These are phyloP conservation scores for Tubulanus polymorphus DNA, from an alignment of 2,888 invertebrate species.

Conservation along the genomic window DNA sequence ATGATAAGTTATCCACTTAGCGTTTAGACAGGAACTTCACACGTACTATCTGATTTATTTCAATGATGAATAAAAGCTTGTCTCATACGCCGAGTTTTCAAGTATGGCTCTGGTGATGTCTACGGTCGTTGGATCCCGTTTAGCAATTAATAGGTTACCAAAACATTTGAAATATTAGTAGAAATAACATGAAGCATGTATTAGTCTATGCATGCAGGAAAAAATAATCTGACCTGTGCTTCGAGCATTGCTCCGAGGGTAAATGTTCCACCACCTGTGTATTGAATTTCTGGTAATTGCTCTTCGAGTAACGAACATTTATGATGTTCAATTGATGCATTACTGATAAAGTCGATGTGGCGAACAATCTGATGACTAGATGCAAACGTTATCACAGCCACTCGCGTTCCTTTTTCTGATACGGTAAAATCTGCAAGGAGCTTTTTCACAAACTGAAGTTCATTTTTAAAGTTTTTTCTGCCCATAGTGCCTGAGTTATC, in stretches of 20 bases:
- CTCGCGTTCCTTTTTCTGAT: slow-evolving; percentile 62
- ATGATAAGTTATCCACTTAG: no score
- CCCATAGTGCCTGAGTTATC: slow-evolving; percentile 70
- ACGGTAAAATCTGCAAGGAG: slow-evolving; percentile 64
- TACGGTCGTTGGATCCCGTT: no score
- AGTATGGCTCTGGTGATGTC: no score
- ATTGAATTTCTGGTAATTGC: slow-evolving; percentile 61
- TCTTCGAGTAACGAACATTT: slow-evolving; percentile 65
- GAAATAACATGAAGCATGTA: no score
- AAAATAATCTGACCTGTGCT: slow-evolving; percentile 63
- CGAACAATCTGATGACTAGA: slow-evolving; percentile 59
- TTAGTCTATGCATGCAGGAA: no score
- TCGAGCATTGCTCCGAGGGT: slow-evolving; percentile 66
- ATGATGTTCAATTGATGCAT: slow-evolving; percentile 57
- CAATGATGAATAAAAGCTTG: no score
- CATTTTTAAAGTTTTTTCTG: slow-evolving; percentile 63
- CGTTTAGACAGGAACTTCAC: no score
- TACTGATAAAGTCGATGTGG: slow-evolving; percentile 63
- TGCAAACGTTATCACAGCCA: slow-evolving; percentile 66
- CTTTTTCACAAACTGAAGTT: slow-evolving; percentile 65
- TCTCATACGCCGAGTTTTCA: no score
- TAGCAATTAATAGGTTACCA: no score
- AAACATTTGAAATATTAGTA: no score
- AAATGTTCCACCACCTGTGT: slow-evolving; percentile 67
- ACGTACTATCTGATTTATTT: no score